phyloP scores from a whole-genome alignment of 2,797 vertebrate species.

The Lepus oiostolus region DNA sequence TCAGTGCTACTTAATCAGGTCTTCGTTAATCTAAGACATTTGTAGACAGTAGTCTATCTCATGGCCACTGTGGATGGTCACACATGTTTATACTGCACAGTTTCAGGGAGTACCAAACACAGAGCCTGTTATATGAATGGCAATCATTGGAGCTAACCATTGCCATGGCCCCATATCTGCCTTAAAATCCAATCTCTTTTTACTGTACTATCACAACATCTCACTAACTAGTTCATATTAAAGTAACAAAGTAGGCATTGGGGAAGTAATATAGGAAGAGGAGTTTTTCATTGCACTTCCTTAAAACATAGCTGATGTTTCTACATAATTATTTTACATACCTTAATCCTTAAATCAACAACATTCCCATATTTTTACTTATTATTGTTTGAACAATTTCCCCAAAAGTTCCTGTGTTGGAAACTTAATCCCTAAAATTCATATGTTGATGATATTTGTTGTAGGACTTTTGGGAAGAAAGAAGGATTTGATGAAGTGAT shows the following conservation, averaged over 20 bases:
- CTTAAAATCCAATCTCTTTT: constrained; percentile 24
- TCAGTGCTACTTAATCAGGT: not conserved
- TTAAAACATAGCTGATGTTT: not conserved
- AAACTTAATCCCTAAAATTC: not conserved
- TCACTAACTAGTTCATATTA: constrained; percentile 3
- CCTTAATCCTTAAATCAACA: constrained; percentile 15
- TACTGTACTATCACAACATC: not conserved
- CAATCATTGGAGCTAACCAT: not conserved
- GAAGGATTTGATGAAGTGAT: not conserved
- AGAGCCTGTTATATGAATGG: not conserved
- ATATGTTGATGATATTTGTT: not conserved
- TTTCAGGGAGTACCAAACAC: not conserved
- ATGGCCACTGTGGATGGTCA: not conserved
- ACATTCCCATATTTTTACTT: not conserved
- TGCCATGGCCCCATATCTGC: not conserved
- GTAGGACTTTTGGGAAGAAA: not conserved
- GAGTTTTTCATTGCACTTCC: not conserved
- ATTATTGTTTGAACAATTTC: not conserved
- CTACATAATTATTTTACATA: constrained; percentile 51
- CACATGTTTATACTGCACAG: not conserved
- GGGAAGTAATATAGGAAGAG: constrained; percentile 35
- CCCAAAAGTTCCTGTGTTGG: not conserved
- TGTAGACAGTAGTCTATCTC: not conserved
- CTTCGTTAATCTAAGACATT: not conserved
- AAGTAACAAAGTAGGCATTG: not conserved